Evolutionary conservation across 2,888 invertebrate genomes (phyloP).

Genomic region (Cheilosia impressa): DNA sequence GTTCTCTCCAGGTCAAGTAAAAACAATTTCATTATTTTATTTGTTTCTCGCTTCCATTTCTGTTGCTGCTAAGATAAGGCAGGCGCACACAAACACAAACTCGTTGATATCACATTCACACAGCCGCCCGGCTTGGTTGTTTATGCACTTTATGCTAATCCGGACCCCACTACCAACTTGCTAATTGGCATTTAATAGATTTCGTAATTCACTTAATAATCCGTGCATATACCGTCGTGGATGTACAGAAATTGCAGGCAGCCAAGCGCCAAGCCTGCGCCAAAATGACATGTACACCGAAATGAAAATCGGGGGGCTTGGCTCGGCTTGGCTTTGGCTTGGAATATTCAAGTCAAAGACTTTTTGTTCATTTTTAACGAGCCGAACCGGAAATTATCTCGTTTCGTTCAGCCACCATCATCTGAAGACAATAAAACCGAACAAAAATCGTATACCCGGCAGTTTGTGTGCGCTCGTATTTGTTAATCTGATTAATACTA

Average conservation of each 20-base stretch:
- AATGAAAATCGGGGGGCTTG: slow-evolving; percentile 47
- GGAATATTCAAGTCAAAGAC: slow-evolving; percentile 5
- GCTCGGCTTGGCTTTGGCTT: slow-evolving; percentile 54
- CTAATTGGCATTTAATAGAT: slow-evolving; percentile 72
- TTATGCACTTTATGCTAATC: slow-evolving; percentile 68
- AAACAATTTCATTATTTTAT: slow-evolving; percentile 54
- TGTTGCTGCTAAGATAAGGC: slow-evolving; percentile 61
- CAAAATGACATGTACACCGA: slow-evolving; percentile 22
- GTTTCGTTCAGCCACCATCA: slow-evolving; percentile 60
- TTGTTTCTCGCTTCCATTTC: slow-evolving; percentile 43
- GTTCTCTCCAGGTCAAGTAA: slow-evolving; percentile 71
- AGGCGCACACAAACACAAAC: neutral
- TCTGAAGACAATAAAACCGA: slow-evolving; percentile 45
- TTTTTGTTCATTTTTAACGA: slow-evolving; percentile 51
- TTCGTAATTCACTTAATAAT: slow-evolving; percentile 68
- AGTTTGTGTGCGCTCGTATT: neutral
- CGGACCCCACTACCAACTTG: slow-evolving; percentile 33
- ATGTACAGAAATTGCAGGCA: slow-evolving; percentile 16
- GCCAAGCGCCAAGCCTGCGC: slow-evolving; percentile 38
- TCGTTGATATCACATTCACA: slow-evolving; percentile 33
- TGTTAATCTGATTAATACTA: slow-evolving; percentile 45
- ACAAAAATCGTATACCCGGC: slow-evolving; percentile 6
- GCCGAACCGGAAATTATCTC: slow-evolving; percentile 68
- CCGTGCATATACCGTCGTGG: slow-evolving; percentile 18
- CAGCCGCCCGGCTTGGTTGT: neutral